These are phyloP conservation scores for Beris chalybata DNA, from an alignment of 2,888 invertebrate species.

Conservation along the genomic window DNA sequence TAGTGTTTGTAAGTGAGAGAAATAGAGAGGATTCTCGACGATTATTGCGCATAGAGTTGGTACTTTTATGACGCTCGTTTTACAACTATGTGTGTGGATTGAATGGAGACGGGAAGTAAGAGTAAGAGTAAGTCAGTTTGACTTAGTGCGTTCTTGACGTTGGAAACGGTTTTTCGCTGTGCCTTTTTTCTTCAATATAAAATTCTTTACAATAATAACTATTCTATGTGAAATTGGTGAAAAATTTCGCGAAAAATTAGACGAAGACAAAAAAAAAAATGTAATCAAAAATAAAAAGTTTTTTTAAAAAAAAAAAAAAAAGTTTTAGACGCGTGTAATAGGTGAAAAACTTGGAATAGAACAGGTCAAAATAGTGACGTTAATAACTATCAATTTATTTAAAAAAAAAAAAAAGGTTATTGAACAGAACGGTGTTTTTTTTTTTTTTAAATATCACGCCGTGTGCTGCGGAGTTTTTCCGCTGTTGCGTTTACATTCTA, in stretches of 20 bases:
- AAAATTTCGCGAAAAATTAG: constrained; percentile 9
- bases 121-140: constrained; percentile 33
- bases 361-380: too few species aligned
- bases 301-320: too few species aligned
- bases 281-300: too few species aligned
- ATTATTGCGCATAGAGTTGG: neutral
- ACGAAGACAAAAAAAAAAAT: too few species aligned
- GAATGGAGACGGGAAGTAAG: constrained; percentile 28
- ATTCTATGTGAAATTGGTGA: neutral
- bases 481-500: too few species aligned
- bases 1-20: neutral
- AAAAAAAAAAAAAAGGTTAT: constrained; percentile 4
- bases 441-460: neutral
- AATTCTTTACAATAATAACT: neutral
- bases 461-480: constrained; percentile 4
- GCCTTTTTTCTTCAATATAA: constrained; percentile 16
- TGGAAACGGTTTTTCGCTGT: constrained; percentile 33
- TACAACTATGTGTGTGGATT: constrained; percentile 34
- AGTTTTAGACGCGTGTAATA: too few species aligned
- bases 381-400: constrained; percentile 1
- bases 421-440: neutral
- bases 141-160: constrained; percentile 38
- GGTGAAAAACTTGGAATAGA: too few species aligned
- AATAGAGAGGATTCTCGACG: neutral
- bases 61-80: constrained; percentile 2